These are phyloP conservation scores for Brachyptera risi DNA, from an alignment of 2,888 invertebrate genomes.

Conservation along the genomic window DNA sequence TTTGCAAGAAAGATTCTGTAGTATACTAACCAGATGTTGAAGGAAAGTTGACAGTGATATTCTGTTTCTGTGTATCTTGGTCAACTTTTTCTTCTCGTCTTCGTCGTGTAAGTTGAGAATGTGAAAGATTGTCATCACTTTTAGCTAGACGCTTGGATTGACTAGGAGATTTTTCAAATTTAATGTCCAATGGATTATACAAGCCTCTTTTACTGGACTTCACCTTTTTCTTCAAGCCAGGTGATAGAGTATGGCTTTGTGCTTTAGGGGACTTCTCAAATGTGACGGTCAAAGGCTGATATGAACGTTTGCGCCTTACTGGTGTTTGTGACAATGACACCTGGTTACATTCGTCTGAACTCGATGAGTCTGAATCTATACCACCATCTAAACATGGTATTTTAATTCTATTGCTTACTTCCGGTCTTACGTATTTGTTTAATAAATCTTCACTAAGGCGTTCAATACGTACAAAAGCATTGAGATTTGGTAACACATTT, in stretches of 20 bases:
- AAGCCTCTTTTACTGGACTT: neutral
- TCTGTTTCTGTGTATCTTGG: neutral
- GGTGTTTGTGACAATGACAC: neutral
- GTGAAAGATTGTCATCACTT: no score
- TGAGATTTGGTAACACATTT: no score
- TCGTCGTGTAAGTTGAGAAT: no score
- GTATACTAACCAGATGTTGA: neutral
- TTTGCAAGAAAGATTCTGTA: neutral
- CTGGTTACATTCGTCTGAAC: neutral
- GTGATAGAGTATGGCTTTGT: neutral
- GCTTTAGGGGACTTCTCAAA: neutral
- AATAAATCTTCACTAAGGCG: no score
- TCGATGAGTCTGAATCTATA: neutral
- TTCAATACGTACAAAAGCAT: no score
- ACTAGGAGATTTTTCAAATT: neutral
- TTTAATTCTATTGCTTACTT: neutral
- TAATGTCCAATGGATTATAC: neutral
- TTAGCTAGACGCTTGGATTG: no score
- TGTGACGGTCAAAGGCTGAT: neutral
- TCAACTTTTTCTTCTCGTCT: no score
- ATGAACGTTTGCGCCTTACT: neutral
- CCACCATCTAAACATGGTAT: slow-evolving; percentile 1
- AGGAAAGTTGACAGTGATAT: neutral
- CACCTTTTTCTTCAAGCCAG: neutral
- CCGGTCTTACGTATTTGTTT: no score